phyloP scores from a whole-genome alignment of 2,888 invertebrate genomes.

The Pammene aurita region DNA sequence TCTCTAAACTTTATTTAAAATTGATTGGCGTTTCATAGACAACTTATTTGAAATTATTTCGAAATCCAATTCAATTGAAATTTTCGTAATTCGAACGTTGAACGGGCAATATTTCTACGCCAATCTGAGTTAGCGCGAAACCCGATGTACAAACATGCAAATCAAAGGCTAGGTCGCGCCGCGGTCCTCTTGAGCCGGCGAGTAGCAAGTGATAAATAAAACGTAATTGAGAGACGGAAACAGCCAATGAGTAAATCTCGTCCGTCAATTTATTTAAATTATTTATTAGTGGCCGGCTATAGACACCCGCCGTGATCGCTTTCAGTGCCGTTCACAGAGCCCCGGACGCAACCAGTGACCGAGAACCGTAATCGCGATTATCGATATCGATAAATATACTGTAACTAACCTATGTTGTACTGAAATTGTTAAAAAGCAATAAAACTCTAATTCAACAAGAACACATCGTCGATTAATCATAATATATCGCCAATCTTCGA shows the following conservation, averaged over 20 bases:
- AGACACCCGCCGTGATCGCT: conserved; percentile 81
- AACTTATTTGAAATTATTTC: conserved; percentile 25
- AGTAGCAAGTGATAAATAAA: conserved; percentile 83
- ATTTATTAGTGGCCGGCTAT: conserved; percentile 83
- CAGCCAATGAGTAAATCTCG: conserved; percentile 83
- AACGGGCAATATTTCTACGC: conserved; percentile 22
- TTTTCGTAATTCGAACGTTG: conserved; percentile 23
- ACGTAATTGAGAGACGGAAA: conserved; percentile 83
- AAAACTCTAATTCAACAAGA: too few species aligned
- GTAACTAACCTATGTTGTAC: too few species aligned
- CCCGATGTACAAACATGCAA: conserved; percentile 45
- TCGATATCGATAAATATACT: conserved; percentile 52
- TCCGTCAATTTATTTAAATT: conserved; percentile 84
- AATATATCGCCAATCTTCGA: too few species aligned
- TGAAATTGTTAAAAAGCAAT: not conserved
- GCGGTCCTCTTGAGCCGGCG: conserved; percentile 66
- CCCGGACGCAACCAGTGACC: conserved; percentile 70
- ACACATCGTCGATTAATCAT: too few species aligned
- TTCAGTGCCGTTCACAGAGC: conserved; percentile 74
- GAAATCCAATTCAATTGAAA: conserved; percentile 26
- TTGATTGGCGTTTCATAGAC: conserved; percentile 28
- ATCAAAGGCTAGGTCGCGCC: conserved; percentile 51
- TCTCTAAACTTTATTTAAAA: conserved; percentile 21
- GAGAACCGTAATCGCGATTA: conserved; percentile 44
- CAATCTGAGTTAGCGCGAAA: conserved; percentile 31